Base-by-base conservation (phyloP, 2,888 invertebrate genomes). In the Glyphotaelius pellucidus region DNA sequence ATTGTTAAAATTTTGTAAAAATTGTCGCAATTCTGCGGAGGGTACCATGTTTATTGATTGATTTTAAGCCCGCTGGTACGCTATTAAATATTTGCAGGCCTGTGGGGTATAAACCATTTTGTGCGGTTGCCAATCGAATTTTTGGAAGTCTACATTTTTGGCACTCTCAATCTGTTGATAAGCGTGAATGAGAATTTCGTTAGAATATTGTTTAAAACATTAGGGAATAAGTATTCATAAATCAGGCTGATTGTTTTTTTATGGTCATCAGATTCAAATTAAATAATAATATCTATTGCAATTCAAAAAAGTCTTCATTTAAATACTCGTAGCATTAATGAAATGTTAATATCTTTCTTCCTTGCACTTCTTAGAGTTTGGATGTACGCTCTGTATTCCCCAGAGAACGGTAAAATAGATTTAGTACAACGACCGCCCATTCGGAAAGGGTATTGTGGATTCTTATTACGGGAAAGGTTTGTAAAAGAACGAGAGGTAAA, bases 331-430 rank as follows among this genome's bases (percentile, higher is more conserved):
- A 67, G 19, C 25, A 67, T 25, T 67, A 7, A 67, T 25, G 25
- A 9, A 67, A 67, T 25, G 67, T 25, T 25, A 67, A 25, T 25
- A n/a, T 67, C 42, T 42, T 9, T 38, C 25, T n/a, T n/a, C 25
- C 25, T 25, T 67, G 67, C 25, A 67, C 25, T 67, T 67, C 25
- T 67, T 67, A 2, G 9, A 7, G 5, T 25, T 67, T 67, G 67
- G 5, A 25, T 4, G 25, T 67, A 67, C 11, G 5, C 86, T 38
- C 3, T 85, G 15, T 85, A n/a, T 86, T 30, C 86, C 30, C 86
- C 14, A 12, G 86, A 47, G 86, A 86, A 86, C 42, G 15, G 14
- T 86, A 86, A 86, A 86, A 42, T 0, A 42, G 86, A 86, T 86
- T 86, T 86, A 86, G 47, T 4, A 15, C 5, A 25, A 30, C n/a